phyloP scores from a whole-genome alignment of 2,797 vertebrate species.

The Sebastes kiyomatsui region DNA sequence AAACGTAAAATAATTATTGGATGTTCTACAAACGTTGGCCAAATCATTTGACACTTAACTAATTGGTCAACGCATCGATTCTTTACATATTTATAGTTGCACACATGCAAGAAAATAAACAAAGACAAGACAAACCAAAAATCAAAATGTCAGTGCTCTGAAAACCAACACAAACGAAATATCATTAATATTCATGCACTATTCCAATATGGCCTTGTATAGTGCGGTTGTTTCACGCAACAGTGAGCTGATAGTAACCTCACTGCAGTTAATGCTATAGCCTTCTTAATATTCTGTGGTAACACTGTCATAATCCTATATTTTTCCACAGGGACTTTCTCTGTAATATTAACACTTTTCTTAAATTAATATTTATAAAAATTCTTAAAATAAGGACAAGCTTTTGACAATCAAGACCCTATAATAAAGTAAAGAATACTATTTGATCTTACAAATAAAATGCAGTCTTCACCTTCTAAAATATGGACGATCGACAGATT shows the following conservation, averaged over 20 bases:
- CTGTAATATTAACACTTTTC: background rate
- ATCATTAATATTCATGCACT: slow-evolving; percentile 54
- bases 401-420: slow-evolving; percentile 7
- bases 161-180: slow-evolving; percentile 35
- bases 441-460: slow-evolving; percentile 53
- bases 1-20: slow-evolving; percentile 61
- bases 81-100: slow-evolving; percentile 5
- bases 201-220: slow-evolving; percentile 39
- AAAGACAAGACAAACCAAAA: slow-evolving; percentile 21
- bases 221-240: slow-evolving; percentile 52
- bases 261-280: slow-evolving; percentile 1
- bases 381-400: slow-evolving; percentile 3
- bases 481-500: slow-evolving; percentile 78
- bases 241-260: slow-evolving; percentile 45
- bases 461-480: slow-evolving; percentile 51
- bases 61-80: slow-evolving; percentile 13
- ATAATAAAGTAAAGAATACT: background rate
- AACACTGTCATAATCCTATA: background rate
- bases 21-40: slow-evolving; percentile 34
- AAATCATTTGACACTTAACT: slow-evolving; percentile 30
- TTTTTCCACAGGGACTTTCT: background rate
- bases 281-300: background rate
- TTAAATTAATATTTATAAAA: background rate
- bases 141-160: slow-evolving; percentile 32
- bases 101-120: slow-evolving; percentile 2